These are phyloP conservation scores for Resseliella maxima DNA, from an alignment of 2,888 invertebrate species.

Conservation along the genomic window DNA sequence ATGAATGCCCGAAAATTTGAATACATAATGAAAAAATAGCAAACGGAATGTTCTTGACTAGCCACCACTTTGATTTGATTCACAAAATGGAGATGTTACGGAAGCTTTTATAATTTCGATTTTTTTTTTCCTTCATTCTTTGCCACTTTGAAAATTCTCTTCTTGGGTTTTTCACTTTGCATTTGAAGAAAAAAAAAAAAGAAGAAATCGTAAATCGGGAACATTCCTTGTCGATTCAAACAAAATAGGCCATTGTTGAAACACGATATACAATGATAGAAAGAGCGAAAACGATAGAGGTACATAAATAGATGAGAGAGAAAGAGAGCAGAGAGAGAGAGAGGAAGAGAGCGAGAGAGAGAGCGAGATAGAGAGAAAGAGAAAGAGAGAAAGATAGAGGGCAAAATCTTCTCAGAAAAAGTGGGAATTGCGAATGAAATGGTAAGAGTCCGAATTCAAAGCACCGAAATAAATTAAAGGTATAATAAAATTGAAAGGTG, in stretches of 20 bases:
- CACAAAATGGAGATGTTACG: slow-evolving; percentile 27
- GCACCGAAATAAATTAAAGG: slow-evolving; percentile 43
- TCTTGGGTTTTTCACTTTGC: no score
- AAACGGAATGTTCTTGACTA: neutral
- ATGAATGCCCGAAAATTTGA: slow-evolving; percentile 12
- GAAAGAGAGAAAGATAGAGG: no score
- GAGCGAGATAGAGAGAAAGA: neutral
- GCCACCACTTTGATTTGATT: neutral
- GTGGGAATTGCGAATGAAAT: neutral
- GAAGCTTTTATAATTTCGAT: neutral
- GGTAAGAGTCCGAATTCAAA: slow-evolving; percentile 12
- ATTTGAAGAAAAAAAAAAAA: neutral
- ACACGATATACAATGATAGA: neutral
- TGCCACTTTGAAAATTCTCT: neutral
- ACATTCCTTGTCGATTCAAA: neutral
- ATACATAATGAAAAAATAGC: no score
- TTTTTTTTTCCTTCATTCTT: neutral
- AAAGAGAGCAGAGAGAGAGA: no score
- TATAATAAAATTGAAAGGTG: slow-evolving; percentile 51
- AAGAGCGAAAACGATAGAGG: neutral
- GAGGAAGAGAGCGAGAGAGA: no score
- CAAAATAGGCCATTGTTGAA: slow-evolving; percentile 1
- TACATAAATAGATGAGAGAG: no score
- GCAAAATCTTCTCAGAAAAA: no score
- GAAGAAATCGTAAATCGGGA: neutral